Evolutionary conservation across 1,140 invertebrate species (phyloP).

Genomic region (Pinna nobilis): DNA sequence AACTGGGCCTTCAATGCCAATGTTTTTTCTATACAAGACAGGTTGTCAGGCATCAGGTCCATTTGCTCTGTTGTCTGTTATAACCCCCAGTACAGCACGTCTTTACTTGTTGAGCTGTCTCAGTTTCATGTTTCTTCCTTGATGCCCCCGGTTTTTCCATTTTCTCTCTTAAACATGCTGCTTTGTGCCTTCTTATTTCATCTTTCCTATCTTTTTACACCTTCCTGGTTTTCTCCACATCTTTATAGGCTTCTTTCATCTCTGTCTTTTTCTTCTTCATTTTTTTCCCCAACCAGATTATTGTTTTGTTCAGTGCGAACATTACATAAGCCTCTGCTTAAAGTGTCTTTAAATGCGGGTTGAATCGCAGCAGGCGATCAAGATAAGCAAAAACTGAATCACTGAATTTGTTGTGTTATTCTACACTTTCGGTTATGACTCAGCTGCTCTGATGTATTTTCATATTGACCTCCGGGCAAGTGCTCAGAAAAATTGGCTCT

Average conservation of each 20-base stretch:
- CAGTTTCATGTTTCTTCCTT: background rate
- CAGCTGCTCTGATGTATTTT: slow-evolving; percentile 1
- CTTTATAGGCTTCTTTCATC: background rate
- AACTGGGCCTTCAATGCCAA: slow-evolving; percentile 39
- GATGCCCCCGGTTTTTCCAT: background rate
- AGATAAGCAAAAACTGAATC: slow-evolving; percentile 12
- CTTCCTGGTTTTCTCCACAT: background rate
- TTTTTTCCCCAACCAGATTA: background rate
- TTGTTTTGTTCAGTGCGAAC: background rate
- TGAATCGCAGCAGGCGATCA: background rate
- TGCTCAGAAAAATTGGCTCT: slow-evolving; percentile 30
- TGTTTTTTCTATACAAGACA: slow-evolving; percentile 25
- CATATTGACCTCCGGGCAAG: slow-evolving; percentile 15
- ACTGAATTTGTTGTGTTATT: slow-evolving; percentile 3
- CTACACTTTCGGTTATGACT: background rate
- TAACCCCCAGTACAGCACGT: background rate
- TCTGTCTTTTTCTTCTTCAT: background rate
- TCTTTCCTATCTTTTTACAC: background rate
- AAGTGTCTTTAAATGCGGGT: slow-evolving; percentile 6
- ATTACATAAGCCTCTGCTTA: slow-evolving; percentile 8
- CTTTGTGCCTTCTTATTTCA: background rate
- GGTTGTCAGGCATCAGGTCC: background rate
- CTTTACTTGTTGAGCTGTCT: background rate
- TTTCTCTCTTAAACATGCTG: background rate
- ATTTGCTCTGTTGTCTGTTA: slow-evolving; percentile 9